Evolutionary conservation across 1,140 invertebrate genomes (phyloP), one percentile per base, ranked within the genome.

Genomic region (Tetramorium alpestre): DNA sequence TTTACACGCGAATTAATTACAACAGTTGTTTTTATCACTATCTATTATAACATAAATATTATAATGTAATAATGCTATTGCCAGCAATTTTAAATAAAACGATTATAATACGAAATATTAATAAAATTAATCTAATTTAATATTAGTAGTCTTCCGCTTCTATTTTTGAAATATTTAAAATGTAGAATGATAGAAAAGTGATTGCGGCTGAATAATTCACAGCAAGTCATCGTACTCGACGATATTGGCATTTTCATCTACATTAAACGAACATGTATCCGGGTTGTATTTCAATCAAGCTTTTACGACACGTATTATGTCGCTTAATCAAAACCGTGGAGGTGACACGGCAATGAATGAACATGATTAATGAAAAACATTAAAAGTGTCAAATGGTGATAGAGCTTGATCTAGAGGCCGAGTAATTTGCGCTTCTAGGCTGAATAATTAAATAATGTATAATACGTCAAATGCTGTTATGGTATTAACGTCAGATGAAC

Each of bases 341-440:
- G 62, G 62, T 49, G 47, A 67, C n/a, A 22, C 47, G 44, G 28
- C 8, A 33, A 41, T 56, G 77, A 80, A 69, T 80, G 38, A 80
- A 69, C 60, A 41, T 80, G 77, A 80, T 80, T 80, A 69, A 80
- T 80, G 62, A 69, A 80, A 80, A 80, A 80, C 47, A 56, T 80
- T 56, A 69, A 69, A 80, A 56, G 47, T 47, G 22, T n/a, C 64
- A 47, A 56, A 80, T 65, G 28, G 7, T 65, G 60, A 80, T 65
- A 65, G 60, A 5, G 28, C 28, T 65, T 1, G 33, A 41, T 22
- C 22, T 11, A 38, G n/a, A 51, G 6, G 28, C 44, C 33, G 25
- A 58, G 18, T n/a, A 47, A 62, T 58, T 69, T 54, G 47, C 16
- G 33, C 28, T 16, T 69, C 13, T 22, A 16, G 33, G 16, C 16